Evolutionary conservation across 2,888 invertebrate genomes (phyloP), one percentile per base, ranked within the genome.

Genomic region (Aethes cnicana): DNA sequence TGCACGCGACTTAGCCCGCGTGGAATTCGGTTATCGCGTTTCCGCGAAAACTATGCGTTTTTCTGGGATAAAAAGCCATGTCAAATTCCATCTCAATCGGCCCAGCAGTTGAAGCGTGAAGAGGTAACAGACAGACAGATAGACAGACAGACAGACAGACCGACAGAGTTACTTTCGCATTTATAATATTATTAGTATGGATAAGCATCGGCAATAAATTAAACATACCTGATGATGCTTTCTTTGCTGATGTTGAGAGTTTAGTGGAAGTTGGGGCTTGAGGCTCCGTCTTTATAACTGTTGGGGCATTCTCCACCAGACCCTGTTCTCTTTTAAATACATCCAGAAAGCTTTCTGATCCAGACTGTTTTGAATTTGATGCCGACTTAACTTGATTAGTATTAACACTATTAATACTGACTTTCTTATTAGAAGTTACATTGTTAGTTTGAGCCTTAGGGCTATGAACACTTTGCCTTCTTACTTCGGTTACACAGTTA

Each of bases 251-350:
- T 17, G 69, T 57, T 47, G 79, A 65, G 49, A 66, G 55, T 68
- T 84, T 85, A 26, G 61, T 56, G 35, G 66, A 56, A 46, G 66
- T 56, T 4, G 58, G 41, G 7, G 56, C 48, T 32, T 54, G 21
- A 1, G 73, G 62, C 55, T 88, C 86, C 58, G 66, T 75, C 74
- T 81, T 84, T n/a, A 77, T 63, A 52, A 64, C 60, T 23, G 69
- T 59, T 21, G 61, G 42, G 18, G 59, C 47, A 53, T 66, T 72
- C 43, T 75, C 77, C 52, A 76, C 69, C 46, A 81, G 63, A 18
- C 85, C 84, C 61, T 88, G 88, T 59, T 88, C 89, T 65, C 88
- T 77, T 57, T 88, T 88, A 58, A 87, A 89, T 30, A 89, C 89
- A 83, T 89, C 89, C 57, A 89, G 66, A 71, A 87, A 89, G 5